phyloP scores from a whole-genome alignment of 2,888 invertebrate genomes.

The Drosophila mimica region DNA sequence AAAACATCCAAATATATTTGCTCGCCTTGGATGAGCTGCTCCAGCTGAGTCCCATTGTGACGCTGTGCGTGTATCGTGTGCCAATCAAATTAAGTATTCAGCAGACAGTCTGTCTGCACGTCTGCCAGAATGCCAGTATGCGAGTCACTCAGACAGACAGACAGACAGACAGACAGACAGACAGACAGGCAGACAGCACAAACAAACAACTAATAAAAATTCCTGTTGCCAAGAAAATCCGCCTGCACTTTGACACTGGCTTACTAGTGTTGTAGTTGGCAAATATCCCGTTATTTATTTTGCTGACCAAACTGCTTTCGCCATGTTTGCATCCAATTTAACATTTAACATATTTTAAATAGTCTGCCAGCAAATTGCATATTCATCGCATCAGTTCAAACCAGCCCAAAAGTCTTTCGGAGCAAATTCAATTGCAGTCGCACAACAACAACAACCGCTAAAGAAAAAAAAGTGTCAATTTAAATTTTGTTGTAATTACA shows the following conservation, averaged over 20 bases:
- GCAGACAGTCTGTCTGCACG: slow-evolving; percentile 42
- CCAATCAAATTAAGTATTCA: slow-evolving; percentile 79
- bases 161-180: slow-evolving; percentile 29
- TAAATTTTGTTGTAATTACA: slow-evolving; percentile 66
- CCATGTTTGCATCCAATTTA: slow-evolving; percentile 41
- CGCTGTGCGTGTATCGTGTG: slow-evolving; percentile 39
- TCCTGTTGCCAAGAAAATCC: slow-evolving; percentile 45
- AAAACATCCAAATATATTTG: slow-evolving; percentile 73
- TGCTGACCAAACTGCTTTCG: slow-evolving; percentile 25
- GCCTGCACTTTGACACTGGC: slow-evolving; percentile 20
- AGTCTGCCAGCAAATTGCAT: slow-evolving; percentile 11
- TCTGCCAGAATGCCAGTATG: slow-evolving; percentile 31
- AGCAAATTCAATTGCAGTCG: slow-evolving; percentile 57
- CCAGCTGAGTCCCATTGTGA: slow-evolving; percentile 34
- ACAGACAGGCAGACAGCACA: slow-evolving; percentile 27
- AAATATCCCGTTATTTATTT: slow-evolving; percentile 35
- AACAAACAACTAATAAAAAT: slow-evolving; percentile 57
- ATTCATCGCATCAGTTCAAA: background rate
- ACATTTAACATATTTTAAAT: slow-evolving; percentile 27
- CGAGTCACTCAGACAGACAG: slow-evolving; percentile 3
- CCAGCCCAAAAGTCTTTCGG: slow-evolving; percentile 1
- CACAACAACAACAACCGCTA: background rate
- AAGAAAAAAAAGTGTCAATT: slow-evolving; percentile 64
- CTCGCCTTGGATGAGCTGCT: slow-evolving; percentile 53
- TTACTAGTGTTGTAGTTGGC: slow-evolving; percentile 16